Evolutionary conservation across 1,140 invertebrate genomes (phyloP), one percentile per base, ranked within the genome.

Genomic region (Eriosoma lanigerum): DNA sequence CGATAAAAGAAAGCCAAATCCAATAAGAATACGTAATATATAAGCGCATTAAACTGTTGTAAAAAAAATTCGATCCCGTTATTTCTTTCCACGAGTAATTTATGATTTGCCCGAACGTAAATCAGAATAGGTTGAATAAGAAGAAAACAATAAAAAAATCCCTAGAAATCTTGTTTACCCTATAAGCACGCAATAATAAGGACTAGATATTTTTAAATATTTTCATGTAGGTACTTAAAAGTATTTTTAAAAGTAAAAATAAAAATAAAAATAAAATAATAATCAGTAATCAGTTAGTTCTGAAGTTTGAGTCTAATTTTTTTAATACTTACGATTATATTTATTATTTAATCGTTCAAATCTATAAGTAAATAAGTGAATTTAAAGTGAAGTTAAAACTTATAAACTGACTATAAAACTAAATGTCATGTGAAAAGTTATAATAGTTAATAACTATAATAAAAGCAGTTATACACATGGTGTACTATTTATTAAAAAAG

Each of bases 1-100:
- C n/a, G 72, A 76, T 76, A 76, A 76, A 76, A n/a, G 32, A 76
- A 76, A 76, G 72, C 72, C 72, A 76, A 76, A 76, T 76, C 72
- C 72, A 76, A 76, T 76, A 76, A 76, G 72, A 44, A 76, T 58
- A 12, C 72, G 19, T 76, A 29, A 76, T 76, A 76, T 76, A 76
- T 44, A 76, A 44, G 32, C 29, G 52, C 52, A 76, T 76, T 56
- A 76, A 76, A 76, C 50, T 58, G 72, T 76, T 56, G 72, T 76
- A 38, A 76, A 76, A 75, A 64, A 38, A 70, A 29, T 70, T 58
- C 54, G 72, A 76, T 54, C 32, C 32, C 50, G 48, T 75, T 75
- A 75, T 56, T 75, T 44, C 52, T 58, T 19, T 44, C 32, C n/a
- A n/a, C 72, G 8, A 44, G 32, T 76, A 76, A 76, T 76, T 76